These are phyloP conservation scores for Hypomecis atomaria DNA, from an alignment of 2,888 invertebrate species.

Conservation along the genomic window DNA sequence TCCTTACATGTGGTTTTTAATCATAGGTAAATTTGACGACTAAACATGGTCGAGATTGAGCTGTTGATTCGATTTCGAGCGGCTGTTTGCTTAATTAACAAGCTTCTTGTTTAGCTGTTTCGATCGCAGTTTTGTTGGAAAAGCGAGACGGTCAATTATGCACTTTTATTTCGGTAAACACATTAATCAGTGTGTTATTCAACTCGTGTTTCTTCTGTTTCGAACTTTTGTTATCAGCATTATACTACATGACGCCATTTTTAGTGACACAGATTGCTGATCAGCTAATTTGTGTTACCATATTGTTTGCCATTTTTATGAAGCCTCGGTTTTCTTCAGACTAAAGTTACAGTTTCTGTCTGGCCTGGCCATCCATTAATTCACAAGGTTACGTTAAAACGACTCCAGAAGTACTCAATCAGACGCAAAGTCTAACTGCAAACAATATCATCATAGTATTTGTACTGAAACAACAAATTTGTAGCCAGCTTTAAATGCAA, in stretches of 20 bases:
- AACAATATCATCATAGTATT: constrained; percentile 84
- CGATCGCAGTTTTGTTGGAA: constrained; percentile 40
- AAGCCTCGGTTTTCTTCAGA: constrained; percentile 9
- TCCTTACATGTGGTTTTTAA: constrained; percentile 76
- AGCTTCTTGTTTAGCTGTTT: constrained; percentile 41
- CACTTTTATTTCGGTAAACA: constrained; percentile 25
- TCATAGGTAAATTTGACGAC: constrained; percentile 78
- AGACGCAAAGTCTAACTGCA: constrained; percentile 80
- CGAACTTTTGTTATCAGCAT: neutral
- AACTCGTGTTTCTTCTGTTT: neutral
- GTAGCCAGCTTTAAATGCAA: constrained; percentile 83
- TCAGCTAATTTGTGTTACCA: constrained; percentile 9
- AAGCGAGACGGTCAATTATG: constrained; percentile 37
- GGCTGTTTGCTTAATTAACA: constrained; percentile 45
- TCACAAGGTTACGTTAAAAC: constrained; percentile 69
- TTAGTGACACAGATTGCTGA: neutral
- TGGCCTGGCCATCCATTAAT: constrained; percentile 69
- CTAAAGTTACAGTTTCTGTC: constrained; percentile 45
- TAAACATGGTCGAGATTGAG: constrained; percentile 62
- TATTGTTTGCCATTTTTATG: neutral
- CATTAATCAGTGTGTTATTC: constrained; percentile 3
- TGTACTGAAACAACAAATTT: constrained; percentile 84
- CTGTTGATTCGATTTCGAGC: constrained; percentile 52
- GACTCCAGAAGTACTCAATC: constrained; percentile 74
- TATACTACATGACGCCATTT: neutral